A percentile compares a stretch with the other conserved stretches of the same genome.
Evolutionary conservation across 2,797 vertebrate genomes (phyloP).

Genomic region (Anabas testudineus): DNA sequence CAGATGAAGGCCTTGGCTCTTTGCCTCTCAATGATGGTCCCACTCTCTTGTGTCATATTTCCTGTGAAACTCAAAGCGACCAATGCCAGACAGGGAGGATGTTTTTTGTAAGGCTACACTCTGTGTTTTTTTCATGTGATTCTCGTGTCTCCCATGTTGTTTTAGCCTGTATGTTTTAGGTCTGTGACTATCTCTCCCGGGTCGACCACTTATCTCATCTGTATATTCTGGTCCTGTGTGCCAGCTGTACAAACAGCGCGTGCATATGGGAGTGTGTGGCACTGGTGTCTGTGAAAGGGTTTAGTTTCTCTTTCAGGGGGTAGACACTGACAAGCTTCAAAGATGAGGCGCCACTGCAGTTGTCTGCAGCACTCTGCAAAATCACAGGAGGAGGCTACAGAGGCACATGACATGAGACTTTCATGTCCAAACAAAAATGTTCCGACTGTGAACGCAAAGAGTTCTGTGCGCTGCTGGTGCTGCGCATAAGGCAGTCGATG

Average conservation of each 20-base stretch:
- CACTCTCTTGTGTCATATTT: constrained; percentile 40
- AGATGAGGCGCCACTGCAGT: constrained; percentile 76
- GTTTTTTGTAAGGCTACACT: constrained; percentile 51
- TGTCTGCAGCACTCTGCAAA: constrained; percentile 71
- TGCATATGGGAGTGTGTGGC: constrained; percentile 44
- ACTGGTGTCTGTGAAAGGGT: constrained; percentile 62
- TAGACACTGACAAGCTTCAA: constrained; percentile 66
- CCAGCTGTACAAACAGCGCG: constrained; percentile 73
- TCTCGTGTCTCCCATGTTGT: constrained; percentile 52
- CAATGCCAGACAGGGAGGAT: constrained; percentile 53
- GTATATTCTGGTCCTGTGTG: constrained; percentile 68
- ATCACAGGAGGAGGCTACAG: constrained; percentile 44
- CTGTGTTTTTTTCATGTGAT: constrained; percentile 43
- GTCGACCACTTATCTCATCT: constrained; percentile 68
- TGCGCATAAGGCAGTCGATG: constrained; percentile 4
- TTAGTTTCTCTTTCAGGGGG: constrained; percentile 64
- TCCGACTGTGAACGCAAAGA: constrained; percentile 3
- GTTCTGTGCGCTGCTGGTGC: constrained; percentile 18
- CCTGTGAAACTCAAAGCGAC: constrained; percentile 41
- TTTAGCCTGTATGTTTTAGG: constrained; percentile 57
- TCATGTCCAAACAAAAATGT: constrained; percentile 14
- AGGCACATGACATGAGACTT: constrained; percentile 46
- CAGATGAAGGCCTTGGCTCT: constrained; percentile 49
- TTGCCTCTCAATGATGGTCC: constrained; percentile 39
- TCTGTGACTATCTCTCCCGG: constrained; percentile 26